phyloP scores from a whole-genome alignment of 2,797 vertebrate genomes.

The Sylvilagus floridanus region DNA sequence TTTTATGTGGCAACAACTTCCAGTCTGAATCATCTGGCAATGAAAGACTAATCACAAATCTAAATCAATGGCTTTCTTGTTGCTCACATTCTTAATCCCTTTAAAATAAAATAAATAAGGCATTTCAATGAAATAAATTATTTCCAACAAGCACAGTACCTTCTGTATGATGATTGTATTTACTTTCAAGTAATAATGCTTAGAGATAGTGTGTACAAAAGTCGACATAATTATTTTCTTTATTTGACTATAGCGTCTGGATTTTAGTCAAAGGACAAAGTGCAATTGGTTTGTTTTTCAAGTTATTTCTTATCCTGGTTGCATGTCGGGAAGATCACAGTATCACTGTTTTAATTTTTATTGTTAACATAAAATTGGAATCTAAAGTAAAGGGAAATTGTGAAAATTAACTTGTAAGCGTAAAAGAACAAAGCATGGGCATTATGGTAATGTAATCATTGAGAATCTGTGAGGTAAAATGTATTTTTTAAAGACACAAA shows the following conservation, averaged over 20 bases:
- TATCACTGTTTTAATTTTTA: conserved; percentile 81
- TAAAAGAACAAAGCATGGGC: conserved; percentile 83
- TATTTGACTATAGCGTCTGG: conserved; percentile 75
- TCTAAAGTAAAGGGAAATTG: conserved; percentile 80
- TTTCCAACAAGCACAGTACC: conserved; percentile 72
- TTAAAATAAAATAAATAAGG: conserved; percentile 84
- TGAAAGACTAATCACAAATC: conserved; percentile 62
- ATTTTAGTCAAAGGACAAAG: conserved; percentile 78
- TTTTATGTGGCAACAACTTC: conserved; percentile 61
- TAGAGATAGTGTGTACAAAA: conserved; percentile 77
- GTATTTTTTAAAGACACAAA: conserved; percentile 86
- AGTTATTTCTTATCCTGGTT: conserved; percentile 75
- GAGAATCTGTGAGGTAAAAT: conserved; percentile 85
- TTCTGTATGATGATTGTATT: conserved; percentile 74
- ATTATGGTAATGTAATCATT: conserved; percentile 84
- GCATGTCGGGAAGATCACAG: conserved; percentile 63
- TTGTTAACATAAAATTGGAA: conserved; percentile 83
- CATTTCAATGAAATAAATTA: conserved; percentile 82
- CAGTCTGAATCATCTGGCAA: conserved; percentile 55
- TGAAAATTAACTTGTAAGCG: conserved; percentile 82
- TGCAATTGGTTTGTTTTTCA: conserved; percentile 79
- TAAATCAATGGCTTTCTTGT: conserved; percentile 68
- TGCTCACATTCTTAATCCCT: conserved; percentile 58
- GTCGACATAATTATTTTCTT: conserved; percentile 83
- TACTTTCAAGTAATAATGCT: conserved; percentile 80